Conservation (phyloP, 2,797 vertebrate species). For the Eremophila alpestris region DNA sequence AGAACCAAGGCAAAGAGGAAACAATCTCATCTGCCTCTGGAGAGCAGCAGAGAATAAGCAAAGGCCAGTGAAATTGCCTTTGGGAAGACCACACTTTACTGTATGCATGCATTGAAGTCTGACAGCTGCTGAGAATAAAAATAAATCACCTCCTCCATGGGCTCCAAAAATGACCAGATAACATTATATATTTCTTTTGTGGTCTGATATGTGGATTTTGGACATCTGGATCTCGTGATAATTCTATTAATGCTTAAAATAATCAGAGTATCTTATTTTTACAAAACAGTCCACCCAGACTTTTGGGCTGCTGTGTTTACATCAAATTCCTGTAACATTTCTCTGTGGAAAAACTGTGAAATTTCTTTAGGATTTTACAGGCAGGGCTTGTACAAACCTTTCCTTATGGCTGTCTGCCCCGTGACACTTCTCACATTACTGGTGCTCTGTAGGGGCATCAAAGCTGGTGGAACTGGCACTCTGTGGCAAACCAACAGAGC, state of each 20-base stretch:
- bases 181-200: fast-evolving
- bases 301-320: not conserved
- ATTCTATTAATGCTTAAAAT: not conserved
- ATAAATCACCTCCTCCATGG: not conserved
- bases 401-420: not conserved
- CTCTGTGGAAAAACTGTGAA: not conserved
- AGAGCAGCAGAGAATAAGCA: slow-evolving; percentile 22
- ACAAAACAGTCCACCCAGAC: not conserved
- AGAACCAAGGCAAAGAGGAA: not conserved
- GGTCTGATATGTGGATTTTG: not conserved
- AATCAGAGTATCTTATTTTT: not conserved
- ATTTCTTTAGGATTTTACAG: not conserved
- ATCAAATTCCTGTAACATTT: not conserved
- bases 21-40: not conserved
- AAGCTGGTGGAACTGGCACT: not conserved
- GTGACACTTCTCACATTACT: not conserved
- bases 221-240: not conserved
- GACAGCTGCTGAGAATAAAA: not conserved
- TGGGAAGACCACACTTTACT: not conserved
- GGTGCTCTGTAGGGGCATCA: not conserved
- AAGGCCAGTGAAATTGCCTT: not conserved
- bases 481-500: not conserved
- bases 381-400: not conserved
- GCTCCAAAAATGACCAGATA: not conserved
- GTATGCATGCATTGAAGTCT: not conserved